phyloP scores from a whole-genome alignment of 2,797 vertebrate genomes.

The Lutjanus campechanus region DNA sequence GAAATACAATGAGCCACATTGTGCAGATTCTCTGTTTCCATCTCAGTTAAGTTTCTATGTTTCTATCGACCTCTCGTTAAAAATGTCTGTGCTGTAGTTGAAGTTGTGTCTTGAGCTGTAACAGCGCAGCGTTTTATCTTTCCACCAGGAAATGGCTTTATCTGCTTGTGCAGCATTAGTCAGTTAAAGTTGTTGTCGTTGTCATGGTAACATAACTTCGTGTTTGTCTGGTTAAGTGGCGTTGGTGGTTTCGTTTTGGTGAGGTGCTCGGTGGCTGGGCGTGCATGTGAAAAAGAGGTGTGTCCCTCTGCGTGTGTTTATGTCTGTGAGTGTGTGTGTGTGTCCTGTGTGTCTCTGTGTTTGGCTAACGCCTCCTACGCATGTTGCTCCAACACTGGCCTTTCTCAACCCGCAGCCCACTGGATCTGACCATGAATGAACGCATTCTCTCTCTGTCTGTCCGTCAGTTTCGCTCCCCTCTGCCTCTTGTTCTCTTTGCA shows the following conservation, averaged over 20 bases:
- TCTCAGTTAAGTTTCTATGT: neutral
- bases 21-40: neutral
- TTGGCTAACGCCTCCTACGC: constrained; percentile 81
- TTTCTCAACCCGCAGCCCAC: constrained; percentile 71
- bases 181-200: neutral
- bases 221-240: constrained; percentile 2
- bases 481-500: constrained; percentile 35
- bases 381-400: constrained; percentile 68
- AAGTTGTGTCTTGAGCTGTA: neutral
- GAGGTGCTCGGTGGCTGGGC: neutral
- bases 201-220: constrained; percentile 19
- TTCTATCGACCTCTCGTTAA: neutral
- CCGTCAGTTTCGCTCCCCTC: constrained; percentile 10
- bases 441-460: constrained; percentile 54
- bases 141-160: constrained; percentile 45
- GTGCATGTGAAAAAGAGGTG: neutral
- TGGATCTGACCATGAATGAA: constrained; percentile 77
- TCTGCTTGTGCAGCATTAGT: constrained; percentile 17
- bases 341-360: constrained; percentile 62
- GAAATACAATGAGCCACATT: neutral
- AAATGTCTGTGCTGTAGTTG: neutral
- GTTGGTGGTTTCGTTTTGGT: constrained; percentile 18
- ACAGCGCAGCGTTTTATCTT: constrained; percentile 45
- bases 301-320: constrained; percentile 2
- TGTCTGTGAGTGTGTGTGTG: neutral